These are phyloP conservation scores for Pelusios castaneus DNA, from an alignment of 2,113 vertebrate species.

Conservation along the genomic window DNA sequence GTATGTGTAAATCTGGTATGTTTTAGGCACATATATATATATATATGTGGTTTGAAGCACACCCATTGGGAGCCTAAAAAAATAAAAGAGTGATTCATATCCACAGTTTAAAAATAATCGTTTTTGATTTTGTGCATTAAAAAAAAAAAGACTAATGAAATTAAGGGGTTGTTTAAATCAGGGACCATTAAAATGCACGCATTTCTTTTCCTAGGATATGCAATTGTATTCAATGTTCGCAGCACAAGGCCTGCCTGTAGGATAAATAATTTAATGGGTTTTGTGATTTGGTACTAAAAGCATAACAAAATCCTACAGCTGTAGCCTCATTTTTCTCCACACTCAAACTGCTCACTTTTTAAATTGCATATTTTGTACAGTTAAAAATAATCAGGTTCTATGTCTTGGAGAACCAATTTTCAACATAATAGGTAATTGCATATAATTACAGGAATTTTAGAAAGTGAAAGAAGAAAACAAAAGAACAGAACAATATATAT, in stretches of 20 bases:
- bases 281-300: slow-evolving; percentile 81
- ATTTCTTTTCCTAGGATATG: slow-evolving; percentile 70
- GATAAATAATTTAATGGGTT: slow-evolving; percentile 81
- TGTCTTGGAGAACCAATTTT: slow-evolving; percentile 69
- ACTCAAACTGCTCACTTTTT: slow-evolving; percentile 68
- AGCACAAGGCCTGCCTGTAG: slow-evolving; percentile 75
- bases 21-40: background rate
- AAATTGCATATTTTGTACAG: slow-evolving; percentile 71
- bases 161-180: slow-evolving; percentile 74
- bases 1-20: background rate
- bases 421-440: slow-evolving; percentile 66
- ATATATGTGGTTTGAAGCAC: background rate
- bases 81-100: slow-evolving; percentile 27
- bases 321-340: slow-evolving; percentile 74
- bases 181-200: slow-evolving; percentile 72
- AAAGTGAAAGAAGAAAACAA: slow-evolving; percentile 63
- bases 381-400: slow-evolving; percentile 63
- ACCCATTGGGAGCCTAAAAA: slow-evolving; percentile 23
- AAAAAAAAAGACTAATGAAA: slow-evolving; percentile 72
- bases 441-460: slow-evolving; percentile 71
- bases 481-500: background rate
- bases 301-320: slow-evolving; percentile 80
- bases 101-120: slow-evolving; percentile 45
- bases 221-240: slow-evolving; percentile 73
- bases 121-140: slow-evolving; percentile 41